Conservation (phyloP, 2,888 invertebrate species). For the Erynnis tages region DNA sequence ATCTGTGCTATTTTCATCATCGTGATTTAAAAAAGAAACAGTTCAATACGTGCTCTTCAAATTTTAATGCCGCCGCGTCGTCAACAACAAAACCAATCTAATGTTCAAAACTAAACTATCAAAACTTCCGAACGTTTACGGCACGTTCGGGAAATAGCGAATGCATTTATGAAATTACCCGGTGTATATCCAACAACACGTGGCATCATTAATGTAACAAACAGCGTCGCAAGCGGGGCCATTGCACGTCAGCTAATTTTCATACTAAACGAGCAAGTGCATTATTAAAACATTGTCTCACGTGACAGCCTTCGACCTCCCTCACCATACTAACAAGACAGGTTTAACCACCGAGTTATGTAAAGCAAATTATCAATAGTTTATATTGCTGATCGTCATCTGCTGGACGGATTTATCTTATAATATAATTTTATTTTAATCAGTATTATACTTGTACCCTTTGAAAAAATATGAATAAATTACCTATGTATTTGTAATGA, state of each 20-base stretch:
- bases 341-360: constrained; percentile 3
- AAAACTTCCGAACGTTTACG: constrained; percentile 16
- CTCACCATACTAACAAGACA: constrained; percentile 52
- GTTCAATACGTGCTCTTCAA: not conserved
- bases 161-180: constrained; percentile 26
- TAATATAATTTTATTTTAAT: too few relatives aligned
- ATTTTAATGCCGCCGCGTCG: not conserved
- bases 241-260: constrained; percentile 71
- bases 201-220: constrained; percentile 62
- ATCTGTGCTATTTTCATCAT: too few relatives aligned
- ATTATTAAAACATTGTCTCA: constrained; percentile 75
- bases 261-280: constrained; percentile 77
- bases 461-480: too few relatives aligned
- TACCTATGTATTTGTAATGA: too few relatives aligned
- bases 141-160: constrained; percentile 17
- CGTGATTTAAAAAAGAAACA: too few relatives aligned
- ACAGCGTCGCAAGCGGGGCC: constrained; percentile 48
- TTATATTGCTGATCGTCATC: too few relatives aligned
- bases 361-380: too few relatives aligned
- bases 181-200: constrained; percentile 24
- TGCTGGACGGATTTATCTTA: too few relatives aligned
- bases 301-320: constrained; percentile 64
- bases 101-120: constrained; percentile 13
- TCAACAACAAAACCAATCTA: constrained; percentile 4
- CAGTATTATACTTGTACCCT: too few relatives aligned